phyloP scores from a whole-genome alignment of 2,113 vertebrate species.

The Hystrix cristata region DNA sequence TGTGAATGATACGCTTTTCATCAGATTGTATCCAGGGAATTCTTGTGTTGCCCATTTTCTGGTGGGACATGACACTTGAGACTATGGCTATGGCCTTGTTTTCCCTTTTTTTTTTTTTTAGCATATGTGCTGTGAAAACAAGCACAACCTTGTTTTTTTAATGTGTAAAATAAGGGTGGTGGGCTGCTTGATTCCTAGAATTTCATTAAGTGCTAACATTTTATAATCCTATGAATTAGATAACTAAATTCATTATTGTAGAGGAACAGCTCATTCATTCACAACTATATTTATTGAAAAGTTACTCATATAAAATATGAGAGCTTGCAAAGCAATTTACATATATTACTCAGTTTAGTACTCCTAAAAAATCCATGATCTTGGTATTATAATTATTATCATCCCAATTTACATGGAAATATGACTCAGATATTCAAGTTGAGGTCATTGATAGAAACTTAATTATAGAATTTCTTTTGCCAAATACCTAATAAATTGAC shows the following conservation, averaged over 20 bases:
- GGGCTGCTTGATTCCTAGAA: not conserved
- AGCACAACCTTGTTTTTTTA: not conserved
- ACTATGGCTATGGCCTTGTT: not conserved
- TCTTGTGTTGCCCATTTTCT: not conserved
- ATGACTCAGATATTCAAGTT: constrained; percentile 32
- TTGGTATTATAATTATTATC: constrained; percentile 54
- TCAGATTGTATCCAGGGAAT: not conserved
- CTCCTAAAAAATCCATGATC: constrained; percentile 6
- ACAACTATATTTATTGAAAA: constrained; percentile 63
- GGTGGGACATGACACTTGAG: not conserved
- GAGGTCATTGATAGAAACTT: constrained; percentile 9
- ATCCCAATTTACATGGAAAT: not conserved
- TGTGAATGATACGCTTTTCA: not conserved
- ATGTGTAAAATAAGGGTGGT: not conserved
- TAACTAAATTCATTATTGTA: constrained; percentile 5
- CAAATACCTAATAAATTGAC: not conserved
- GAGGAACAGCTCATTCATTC: constrained; percentile 60
- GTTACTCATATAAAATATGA: constrained; percentile 53
- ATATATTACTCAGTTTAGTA: constrained; percentile 65
- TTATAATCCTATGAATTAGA: constrained; percentile 40
- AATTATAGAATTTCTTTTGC: constrained; percentile 20
- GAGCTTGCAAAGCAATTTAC: constrained; percentile 64
- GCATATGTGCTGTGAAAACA: too few relatives aligned
- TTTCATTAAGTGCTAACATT: not conserved
- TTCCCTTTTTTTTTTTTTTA: not conserved